phyloP scores from a whole-genome alignment of 2,113 vertebrate species.

The Cryptoleucopteryx plumbea region DNA sequence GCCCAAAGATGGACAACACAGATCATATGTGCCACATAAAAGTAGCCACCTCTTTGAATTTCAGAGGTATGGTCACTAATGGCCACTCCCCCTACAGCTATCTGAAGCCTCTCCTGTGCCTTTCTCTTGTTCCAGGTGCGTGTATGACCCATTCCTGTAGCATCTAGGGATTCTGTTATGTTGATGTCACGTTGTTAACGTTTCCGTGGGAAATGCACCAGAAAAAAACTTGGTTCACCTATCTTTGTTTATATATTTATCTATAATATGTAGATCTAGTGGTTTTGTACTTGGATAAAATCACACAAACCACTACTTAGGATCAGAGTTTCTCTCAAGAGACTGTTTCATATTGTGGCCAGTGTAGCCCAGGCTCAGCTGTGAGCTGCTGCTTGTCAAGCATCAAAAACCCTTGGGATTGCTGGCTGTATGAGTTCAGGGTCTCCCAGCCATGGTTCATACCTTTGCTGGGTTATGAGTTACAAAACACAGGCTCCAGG shows the following conservation, averaged over 20 bases:
- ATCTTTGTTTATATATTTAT: neutral
- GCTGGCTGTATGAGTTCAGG: neutral
- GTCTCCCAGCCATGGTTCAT: accelerated
- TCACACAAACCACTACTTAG: neutral
- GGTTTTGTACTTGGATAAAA: neutral
- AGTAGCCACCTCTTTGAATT: neutral
- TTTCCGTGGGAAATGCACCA: neutral
- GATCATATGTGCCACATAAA: neutral
- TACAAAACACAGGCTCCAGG: neutral
- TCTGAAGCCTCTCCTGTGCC: neutral
- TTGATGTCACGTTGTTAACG: neutral
- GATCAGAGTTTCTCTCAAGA: neutral
- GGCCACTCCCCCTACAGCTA: neutral
- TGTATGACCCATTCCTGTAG: neutral
- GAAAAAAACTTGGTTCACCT: neutral
- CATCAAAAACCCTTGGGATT: neutral
- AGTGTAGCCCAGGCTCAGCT: neutral
- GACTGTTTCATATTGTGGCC: neutral
- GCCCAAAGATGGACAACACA: neutral
- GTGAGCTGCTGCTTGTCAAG: neutral
- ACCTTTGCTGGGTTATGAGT: neutral
- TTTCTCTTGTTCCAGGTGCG: neutral
- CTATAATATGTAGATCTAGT: neutral
- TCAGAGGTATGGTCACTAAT: neutral
- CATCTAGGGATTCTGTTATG: neutral